These are phyloP conservation scores for Mythimna impura DNA, from an alignment of 2,888 invertebrate species.

Conservation along the genomic window DNA sequence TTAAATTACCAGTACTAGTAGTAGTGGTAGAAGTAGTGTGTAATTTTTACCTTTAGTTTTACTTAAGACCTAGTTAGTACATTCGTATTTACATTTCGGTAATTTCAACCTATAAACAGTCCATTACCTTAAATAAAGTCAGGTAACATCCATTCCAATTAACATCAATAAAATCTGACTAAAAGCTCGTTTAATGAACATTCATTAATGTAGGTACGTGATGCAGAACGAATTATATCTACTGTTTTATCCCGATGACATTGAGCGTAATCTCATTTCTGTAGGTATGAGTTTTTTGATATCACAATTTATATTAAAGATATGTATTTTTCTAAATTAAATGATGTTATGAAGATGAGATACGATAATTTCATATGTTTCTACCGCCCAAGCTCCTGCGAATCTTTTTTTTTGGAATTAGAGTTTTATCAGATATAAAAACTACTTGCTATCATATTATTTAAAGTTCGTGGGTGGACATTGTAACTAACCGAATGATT, in stretches of 20 bases:
- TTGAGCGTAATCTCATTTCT: slow-evolving; percentile 16
- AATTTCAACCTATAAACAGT: slow-evolving; percentile 3
- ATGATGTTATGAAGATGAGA: slow-evolving; percentile 25
- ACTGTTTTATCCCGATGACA: slow-evolving; percentile 8
- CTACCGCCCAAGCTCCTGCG: not conserved
- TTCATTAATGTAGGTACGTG: slow-evolving; percentile 20
- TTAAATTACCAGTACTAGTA: too few species aligned
- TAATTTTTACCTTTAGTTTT: not conserved
- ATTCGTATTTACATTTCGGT: not conserved
- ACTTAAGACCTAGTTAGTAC: not conserved
- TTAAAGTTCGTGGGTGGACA: not conserved
- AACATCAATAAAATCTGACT: slow-evolving; percentile 28
- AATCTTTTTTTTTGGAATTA: not conserved
- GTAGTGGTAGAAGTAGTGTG: too few species aligned
- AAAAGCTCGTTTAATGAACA: slow-evolving; percentile 24
- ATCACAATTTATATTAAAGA: not conserved
- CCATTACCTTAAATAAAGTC: slow-evolving; percentile 30
- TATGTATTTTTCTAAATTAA: not conserved
- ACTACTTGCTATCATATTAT: not conserved
- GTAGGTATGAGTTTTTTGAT: not conserved
- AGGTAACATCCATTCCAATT: slow-evolving; percentile 26
- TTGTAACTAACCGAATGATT: not conserved
- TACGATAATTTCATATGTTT: slow-evolving; percentile 8
- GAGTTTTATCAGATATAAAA: not conserved
- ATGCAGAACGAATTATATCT: slow-evolving; percentile 19